Percentiles rank a stretch among this genome's conserved stretches.
These are phyloP conservation scores for Micronycteris hirsuta DNA, from an alignment of 2,113 vertebrate species.

Conservation along the genomic window DNA sequence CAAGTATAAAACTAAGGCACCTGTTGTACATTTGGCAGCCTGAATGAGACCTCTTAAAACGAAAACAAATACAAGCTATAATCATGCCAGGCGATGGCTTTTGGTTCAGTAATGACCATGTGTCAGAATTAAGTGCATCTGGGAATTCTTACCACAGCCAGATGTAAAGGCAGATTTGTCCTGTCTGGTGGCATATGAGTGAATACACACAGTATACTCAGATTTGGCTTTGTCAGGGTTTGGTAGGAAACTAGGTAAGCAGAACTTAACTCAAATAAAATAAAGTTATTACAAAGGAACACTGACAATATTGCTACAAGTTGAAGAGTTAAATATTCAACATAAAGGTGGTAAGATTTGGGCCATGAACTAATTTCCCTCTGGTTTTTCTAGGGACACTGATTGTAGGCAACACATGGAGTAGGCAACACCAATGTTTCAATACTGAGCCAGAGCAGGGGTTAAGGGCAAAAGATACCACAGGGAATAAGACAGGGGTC, in stretches of 20 bases:
- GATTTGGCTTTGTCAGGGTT: conserved; percentile 50
- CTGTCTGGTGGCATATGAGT: conserved; percentile 63
- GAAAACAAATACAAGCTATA: conserved; percentile 71
- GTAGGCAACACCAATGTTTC: not conserved
- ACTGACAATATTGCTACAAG: not conserved
- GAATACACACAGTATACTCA: conserved; percentile 48
- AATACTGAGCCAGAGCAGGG: not conserved
- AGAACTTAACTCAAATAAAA: conserved; percentile 23
- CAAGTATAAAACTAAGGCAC: conserved; percentile 67
- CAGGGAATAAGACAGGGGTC: not conserved
- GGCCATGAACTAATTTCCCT: not conserved
- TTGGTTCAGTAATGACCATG: conserved; percentile 74
- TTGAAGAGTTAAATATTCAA: not conserved
- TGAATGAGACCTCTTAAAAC: conserved; percentile 55
- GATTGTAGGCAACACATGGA: not conserved
- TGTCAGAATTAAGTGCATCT: conserved; percentile 75
- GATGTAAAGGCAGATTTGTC: conserved; percentile 76
- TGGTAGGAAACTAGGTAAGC: conserved; percentile 49
- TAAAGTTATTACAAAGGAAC: not conserved
- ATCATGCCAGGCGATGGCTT: conserved; percentile 67
- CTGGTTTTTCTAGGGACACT: not conserved
- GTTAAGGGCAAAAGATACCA: not conserved
- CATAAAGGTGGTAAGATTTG: not conserved
- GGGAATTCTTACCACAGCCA: conserved; percentile 71
- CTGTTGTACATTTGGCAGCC: conserved; percentile 72